A percentile compares a stretch with the other conserved stretches of the same genome.
These are phyloP conservation scores for Pituophis catenifer DNA, from an alignment of 2,113 vertebrate genomes.

Conservation along the genomic window DNA sequence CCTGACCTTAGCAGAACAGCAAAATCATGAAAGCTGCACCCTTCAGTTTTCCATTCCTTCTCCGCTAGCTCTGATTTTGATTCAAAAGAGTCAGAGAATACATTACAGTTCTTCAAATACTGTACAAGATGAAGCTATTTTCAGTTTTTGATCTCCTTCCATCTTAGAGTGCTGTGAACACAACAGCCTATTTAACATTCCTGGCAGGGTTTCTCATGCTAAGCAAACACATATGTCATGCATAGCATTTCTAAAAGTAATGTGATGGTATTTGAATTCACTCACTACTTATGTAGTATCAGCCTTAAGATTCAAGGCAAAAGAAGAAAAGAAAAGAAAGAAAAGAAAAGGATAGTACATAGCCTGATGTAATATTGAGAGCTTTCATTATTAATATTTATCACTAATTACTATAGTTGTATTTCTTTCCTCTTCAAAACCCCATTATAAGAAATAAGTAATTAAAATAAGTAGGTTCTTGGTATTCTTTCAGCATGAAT, in stretches of 20 bases:
- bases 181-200: slow-evolving; percentile 17
- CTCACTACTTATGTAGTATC: not conserved
- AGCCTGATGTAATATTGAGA: not conserved
- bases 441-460: not conserved
- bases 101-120: slow-evolving; percentile 25
- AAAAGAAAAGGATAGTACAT: not conserved
- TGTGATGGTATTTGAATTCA: slow-evolving; percentile 2
- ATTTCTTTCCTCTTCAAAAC: not conserved
- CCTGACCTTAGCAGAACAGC: slow-evolving; percentile 1
- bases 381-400: not conserved
- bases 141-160: slow-evolving; percentile 34
- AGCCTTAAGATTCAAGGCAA: not conserved
- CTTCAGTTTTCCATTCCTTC: slow-evolving; percentile 3
- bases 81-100: slow-evolving; percentile 22
- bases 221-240: not conserved
- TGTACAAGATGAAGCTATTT: not conserved
- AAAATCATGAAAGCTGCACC: not conserved
- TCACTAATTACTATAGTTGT: not conserved
- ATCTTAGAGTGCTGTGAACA: slow-evolving; percentile 35
- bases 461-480: not conserved
- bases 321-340: not conserved
- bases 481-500: not conserved
- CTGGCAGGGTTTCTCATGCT: slow-evolving; percentile 26
- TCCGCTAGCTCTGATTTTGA: not conserved
- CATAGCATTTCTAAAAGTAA: not conserved